Evolutionary conservation across 2,888 invertebrate genomes (phyloP).

Genomic region (Cephus sareptanus): DNA sequence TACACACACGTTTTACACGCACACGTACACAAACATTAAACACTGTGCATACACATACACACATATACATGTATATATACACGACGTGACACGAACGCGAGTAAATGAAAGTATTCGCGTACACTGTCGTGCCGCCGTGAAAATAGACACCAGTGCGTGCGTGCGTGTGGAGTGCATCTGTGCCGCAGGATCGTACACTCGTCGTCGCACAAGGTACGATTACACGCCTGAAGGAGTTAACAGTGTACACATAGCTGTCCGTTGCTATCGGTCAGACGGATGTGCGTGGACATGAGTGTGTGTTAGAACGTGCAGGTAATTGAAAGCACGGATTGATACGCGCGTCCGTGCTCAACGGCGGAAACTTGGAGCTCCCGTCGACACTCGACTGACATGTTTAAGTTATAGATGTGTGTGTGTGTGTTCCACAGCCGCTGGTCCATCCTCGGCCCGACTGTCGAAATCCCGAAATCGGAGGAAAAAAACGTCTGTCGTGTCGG

Average conservation of each 20-base stretch:
- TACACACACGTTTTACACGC: slow-evolving; percentile 20
- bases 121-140: background rate
- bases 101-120: slow-evolving; percentile 7
- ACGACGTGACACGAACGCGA: background rate
- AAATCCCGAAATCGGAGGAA: background rate
- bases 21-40: slow-evolving; percentile 1
- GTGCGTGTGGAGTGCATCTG: no score
- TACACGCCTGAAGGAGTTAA: no score
- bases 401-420: background rate
- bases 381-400: background rate
- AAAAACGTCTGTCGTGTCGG: background rate
- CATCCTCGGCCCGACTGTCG: background rate
- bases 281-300: no score
- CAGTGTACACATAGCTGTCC: no score
- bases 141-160: background rate
- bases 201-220: no score
- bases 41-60: slow-evolving; percentile 1
- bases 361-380: background rate
- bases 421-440: background rate
- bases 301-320: background rate
- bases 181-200: no score
- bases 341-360: background rate
- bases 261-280: no score
- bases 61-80: slow-evolving; percentile 23
- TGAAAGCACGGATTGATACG: background rate